Conservation (phyloP, 1,140 invertebrate species). For the Tetramorium parvispinum region DNA sequence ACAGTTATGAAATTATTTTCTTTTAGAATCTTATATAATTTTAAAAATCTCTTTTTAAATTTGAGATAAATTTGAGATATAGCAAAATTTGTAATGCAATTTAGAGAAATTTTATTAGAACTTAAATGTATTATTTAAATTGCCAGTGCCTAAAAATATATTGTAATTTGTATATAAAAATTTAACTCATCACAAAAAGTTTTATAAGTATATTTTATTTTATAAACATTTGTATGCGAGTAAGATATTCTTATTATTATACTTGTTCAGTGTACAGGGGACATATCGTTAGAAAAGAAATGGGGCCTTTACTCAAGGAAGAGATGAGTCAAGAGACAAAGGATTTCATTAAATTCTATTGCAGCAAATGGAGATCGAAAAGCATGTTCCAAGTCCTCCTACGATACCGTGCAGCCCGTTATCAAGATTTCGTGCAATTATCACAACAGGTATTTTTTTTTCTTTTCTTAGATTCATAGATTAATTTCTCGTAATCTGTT, state of each 20-base stretch:
- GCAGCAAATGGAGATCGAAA: constrained; percentile 92
- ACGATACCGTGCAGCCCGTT: constrained; percentile 91
- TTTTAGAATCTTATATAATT: not conserved
- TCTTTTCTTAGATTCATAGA: not conserved
- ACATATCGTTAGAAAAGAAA: constrained; percentile 89
- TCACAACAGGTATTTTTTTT: constrained; percentile 89
- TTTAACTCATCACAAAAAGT: not conserved
- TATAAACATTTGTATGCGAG: not conserved
- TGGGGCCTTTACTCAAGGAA: constrained; percentile 87
- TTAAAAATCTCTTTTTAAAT: not conserved
- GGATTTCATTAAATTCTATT: constrained; percentile 90
- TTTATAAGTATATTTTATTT: not conserved
- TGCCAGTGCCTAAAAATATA: not conserved
- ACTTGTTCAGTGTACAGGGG: constrained; percentile 89
- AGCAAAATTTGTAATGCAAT: not conserved
- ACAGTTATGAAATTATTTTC: not conserved
- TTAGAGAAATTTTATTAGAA: not conserved
- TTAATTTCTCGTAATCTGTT: not conserved
- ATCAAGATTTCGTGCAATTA: constrained; percentile 93
- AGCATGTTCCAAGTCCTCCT: constrained; percentile 93
- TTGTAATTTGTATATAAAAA: not conserved
- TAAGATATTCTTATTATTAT: not conserved
- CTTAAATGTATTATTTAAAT: not conserved
- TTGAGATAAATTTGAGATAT: not conserved
- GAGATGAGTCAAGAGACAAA: constrained; percentile 89